Conservation (phyloP, 2,797 vertebrate genomes). For the Sphenodon punctatus region DNA sequence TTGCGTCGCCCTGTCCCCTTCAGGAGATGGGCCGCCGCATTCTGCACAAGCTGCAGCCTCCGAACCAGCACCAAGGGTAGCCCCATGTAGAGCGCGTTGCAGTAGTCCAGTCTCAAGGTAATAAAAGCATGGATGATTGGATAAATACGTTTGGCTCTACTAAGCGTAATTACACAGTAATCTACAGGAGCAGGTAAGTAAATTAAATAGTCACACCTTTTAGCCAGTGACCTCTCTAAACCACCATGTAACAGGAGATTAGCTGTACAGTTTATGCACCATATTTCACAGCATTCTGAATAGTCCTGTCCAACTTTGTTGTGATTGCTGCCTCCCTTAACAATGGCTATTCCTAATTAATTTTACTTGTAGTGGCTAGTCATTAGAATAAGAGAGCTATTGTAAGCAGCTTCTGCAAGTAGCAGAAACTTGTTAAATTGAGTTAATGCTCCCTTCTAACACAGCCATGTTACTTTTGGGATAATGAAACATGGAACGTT, state of each 20-base stretch:
- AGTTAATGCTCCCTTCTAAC: not conserved
- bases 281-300: not conserved
- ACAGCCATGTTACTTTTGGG: not conserved
- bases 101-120: no score
- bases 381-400: not conserved
- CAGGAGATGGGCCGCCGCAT: no score
- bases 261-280: not conserved
- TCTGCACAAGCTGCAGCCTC: no score
- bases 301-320: not conserved
- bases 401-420: no score
- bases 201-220: not conserved
- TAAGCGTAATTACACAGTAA: constrained; percentile 49
- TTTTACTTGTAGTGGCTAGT: not conserved
- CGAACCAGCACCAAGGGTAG: no score
- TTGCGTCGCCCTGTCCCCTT: no score
- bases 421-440: not conserved
- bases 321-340: not conserved
- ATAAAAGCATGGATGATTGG: no score
- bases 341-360: not conserved
- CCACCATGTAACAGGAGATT: not conserved
- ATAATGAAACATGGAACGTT: not conserved
- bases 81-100: no score
- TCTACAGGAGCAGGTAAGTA: constrained; percentile 34
- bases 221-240: not conserved
- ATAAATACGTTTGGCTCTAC: constrained; percentile 49